Percentiles rank a stretch among this genome's conserved stretches.
phyloP scores from a whole-genome alignment of 2,113 vertebrate genomes.

The Lichenostomus cassidix region DNA sequence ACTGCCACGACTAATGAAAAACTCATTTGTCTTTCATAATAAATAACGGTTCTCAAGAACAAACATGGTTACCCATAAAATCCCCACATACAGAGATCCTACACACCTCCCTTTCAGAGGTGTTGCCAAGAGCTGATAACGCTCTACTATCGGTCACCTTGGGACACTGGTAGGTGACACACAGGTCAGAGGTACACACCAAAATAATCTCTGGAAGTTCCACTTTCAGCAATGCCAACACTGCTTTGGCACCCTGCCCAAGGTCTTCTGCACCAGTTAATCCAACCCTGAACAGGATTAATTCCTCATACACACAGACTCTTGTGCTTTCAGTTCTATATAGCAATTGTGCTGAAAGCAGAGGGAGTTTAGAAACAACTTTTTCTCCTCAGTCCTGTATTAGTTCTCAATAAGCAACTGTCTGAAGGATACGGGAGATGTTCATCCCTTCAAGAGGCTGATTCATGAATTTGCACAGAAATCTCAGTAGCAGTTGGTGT shows the following conservation, averaged over 20 bases:
- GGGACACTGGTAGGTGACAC: background rate
- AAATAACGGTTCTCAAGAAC: background rate
- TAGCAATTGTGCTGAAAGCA: background rate
- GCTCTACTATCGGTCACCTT: background rate
- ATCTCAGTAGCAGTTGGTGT: background rate
- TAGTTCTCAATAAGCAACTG: background rate
- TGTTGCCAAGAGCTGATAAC: background rate
- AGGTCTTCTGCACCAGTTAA: conserved; percentile 50
- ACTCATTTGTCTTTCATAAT: background rate
- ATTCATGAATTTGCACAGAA: background rate
- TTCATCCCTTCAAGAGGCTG: background rate
- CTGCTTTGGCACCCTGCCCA: conserved; percentile 26
- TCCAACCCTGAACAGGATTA: conserved; percentile 15
- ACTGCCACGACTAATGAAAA: background rate
- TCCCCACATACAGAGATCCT: background rate
- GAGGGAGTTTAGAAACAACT: background rate
- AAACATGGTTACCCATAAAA: background rate
- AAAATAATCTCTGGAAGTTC: conserved; percentile 15
- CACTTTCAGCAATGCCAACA: conserved; percentile 37
- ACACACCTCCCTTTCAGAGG: background rate
- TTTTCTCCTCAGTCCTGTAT: background rate
- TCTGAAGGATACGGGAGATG: background rate
- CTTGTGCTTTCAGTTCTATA: background rate
- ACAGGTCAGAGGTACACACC: background rate
- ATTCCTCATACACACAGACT: background rate